phyloP scores from a whole-genome alignment of 2,888 invertebrate genomes.

The Platycheirus rosarum region DNA sequence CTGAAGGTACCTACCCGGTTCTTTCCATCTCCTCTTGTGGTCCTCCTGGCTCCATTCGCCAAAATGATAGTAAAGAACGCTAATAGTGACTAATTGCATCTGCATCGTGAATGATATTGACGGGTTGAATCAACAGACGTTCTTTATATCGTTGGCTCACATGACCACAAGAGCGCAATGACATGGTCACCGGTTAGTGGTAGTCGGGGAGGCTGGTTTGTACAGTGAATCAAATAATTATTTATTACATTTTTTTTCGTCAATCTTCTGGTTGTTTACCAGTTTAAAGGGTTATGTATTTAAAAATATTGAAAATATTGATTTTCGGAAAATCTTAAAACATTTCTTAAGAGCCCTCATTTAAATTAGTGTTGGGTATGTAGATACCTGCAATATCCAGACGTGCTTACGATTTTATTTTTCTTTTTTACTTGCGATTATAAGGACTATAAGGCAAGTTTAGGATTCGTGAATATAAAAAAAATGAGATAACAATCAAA shows the following conservation, averaged over 20 bases:
- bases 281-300: too few relatives aligned
- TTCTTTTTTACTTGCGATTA: too few relatives aligned
- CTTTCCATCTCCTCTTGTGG: conserved; percentile 14
- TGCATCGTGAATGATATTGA: conserved; percentile 70
- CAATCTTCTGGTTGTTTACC: too few relatives aligned
- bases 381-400: too few relatives aligned
- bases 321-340: too few relatives aligned
- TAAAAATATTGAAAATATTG: too few relatives aligned
- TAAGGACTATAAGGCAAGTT: too few relatives aligned
- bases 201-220: neutral
- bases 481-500: too few relatives aligned
- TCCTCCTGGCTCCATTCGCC: conserved; percentile 42
- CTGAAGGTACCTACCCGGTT: conserved; percentile 34
- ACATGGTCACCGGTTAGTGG: conserved; percentile 40
- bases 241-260: neutral
- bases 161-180: conserved; percentile 52
- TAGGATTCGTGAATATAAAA: too few relatives aligned
- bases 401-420: too few relatives aligned
- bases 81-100: conserved; percentile 74
- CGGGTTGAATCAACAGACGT: conserved; percentile 61
- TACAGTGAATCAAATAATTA: neutral
- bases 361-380: too few relatives aligned
- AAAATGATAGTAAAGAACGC: conserved; percentile 70
- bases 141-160: conserved; percentile 56
- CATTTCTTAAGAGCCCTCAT: too few relatives aligned